Evolutionary conservation across 2,888 invertebrate species (phyloP), one percentile per base, ranked within the genome.

Genomic region (Drosophila meridionalis): DNA sequence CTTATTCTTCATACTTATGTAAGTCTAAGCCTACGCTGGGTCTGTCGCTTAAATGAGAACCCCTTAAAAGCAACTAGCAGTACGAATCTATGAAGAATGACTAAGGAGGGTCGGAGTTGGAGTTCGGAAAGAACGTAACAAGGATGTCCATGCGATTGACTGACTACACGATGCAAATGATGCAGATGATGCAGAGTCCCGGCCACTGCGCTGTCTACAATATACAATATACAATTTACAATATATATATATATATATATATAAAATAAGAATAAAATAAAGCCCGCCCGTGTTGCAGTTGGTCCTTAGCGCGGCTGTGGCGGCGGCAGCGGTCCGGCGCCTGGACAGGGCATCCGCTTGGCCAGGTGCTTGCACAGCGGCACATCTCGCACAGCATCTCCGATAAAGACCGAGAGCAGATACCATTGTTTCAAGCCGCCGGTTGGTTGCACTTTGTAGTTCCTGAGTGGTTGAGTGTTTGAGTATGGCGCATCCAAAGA

Each of bases 371-470:
- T 96, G 92, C 97, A 97, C 64, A 97, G 94, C 82, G 95, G 95
- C 14, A 96, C 96, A 66, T 97, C 97, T 26, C 96, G 96, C 71
- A 97, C 95, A 90, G 97, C 97, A 93, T 97, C 97, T 36, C 97
- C 97, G 68, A 97, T 94, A 93, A 97, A 97, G 74, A 97, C 96
- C 91, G 97, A 97, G 77, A 97, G 95, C 43, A 97, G 94, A 93
- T 97, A 97, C 93, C 96, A 96, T 94, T 97, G 96, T 93, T 97
- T 96, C 91, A 95, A 95, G 83, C 95, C 95, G 59, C 82, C 84
- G 82, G 96, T 95, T 43, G 96, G 95, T 57, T 96, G 96, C 62
- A 95, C 94, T 93, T 96, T 96, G 94, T 97, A 97, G 89, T 96
- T 96, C 87, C 97, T 97, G 82, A 66, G 75, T 78, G 67, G 43